Percentiles rank a stretch among this genome's conserved stretches.
phyloP scores from a whole-genome alignment of 2,888 invertebrate species.

The Lissocephala sabroskyi region DNA sequence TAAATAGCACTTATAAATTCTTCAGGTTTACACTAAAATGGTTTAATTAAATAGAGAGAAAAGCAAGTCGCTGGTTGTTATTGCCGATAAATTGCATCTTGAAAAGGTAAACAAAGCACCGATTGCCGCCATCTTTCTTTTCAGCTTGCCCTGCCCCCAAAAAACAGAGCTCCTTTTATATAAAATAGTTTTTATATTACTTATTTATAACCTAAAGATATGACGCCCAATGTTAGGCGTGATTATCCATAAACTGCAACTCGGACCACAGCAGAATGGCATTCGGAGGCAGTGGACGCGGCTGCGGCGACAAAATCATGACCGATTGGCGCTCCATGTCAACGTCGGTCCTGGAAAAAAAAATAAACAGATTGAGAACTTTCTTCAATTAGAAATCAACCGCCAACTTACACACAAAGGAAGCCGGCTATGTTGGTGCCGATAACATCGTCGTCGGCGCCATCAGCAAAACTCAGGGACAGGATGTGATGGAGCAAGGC shows the following conservation, averaged over 20 bases:
- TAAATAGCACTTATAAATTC: neutral
- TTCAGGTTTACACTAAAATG: too few relatives aligned
- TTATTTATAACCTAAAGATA: too few relatives aligned
- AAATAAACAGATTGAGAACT: neutral
- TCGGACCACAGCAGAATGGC: conserved; percentile 90
- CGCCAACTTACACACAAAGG: conserved; percentile 88
- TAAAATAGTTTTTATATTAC: too few relatives aligned
- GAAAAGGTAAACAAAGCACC: too few relatives aligned
- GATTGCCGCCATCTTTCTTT: too few relatives aligned
- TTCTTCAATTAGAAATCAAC: neutral
- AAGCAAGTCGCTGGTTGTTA: too few relatives aligned
- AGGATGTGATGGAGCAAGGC: conserved; percentile 90
- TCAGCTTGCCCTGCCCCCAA: too few relatives aligned
- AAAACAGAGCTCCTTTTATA: too few relatives aligned
- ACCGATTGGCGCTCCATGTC: conserved; percentile 90
- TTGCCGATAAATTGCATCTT: too few relatives aligned
- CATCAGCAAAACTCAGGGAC: conserved; percentile 89
- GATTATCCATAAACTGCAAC: conserved; percentile 95
- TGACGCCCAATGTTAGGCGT: conserved; percentile 65
- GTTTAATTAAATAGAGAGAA: too few relatives aligned
- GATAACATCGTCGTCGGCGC: conserved; percentile 87
- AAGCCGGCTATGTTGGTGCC: conserved; percentile 92
- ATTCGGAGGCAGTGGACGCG: conserved; percentile 93
- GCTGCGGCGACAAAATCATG: conserved; percentile 94
- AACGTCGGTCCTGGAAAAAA: conserved; percentile 84